Evolutionary conservation across 2,888 invertebrate species (phyloP).

Genomic region (Acronicta psi): DNA sequence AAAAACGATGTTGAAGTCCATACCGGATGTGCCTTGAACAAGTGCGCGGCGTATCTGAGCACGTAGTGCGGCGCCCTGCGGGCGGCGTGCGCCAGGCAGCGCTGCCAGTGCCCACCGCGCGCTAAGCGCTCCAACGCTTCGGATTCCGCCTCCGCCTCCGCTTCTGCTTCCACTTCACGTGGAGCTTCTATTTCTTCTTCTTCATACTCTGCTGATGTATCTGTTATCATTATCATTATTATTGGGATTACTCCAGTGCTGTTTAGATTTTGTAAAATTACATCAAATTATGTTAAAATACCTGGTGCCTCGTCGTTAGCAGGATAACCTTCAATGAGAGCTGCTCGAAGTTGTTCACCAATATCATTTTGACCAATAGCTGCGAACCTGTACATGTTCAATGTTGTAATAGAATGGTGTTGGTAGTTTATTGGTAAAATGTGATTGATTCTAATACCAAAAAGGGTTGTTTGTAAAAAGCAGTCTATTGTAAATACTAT

Average conservation of each 20-base stretch:
- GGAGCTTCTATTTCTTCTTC: slow-evolving; percentile 61
- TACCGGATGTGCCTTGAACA: slow-evolving; percentile 80
- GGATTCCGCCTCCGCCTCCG: slow-evolving; percentile 60
- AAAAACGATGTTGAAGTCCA: background rate
- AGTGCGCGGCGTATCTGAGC: slow-evolving; percentile 77
- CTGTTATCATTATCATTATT: slow-evolving; percentile 32
- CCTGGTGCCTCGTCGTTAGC: slow-evolving; percentile 72
- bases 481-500: too few relatives aligned
- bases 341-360: slow-evolving; percentile 81
- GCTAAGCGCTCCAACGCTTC: slow-evolving; percentile 79
- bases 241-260: background rate
- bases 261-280: background rate
- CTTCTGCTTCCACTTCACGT: slow-evolving; percentile 45
- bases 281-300: slow-evolving; percentile 37
- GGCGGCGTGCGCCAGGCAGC: slow-evolving; percentile 82
- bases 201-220: slow-evolving; percentile 65
- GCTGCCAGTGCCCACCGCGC: slow-evolving; percentile 83
- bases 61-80: slow-evolving; percentile 79
- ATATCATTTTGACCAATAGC: slow-evolving; percentile 84
- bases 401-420: background rate
- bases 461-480: too few relatives aligned
- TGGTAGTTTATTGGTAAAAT: too few relatives aligned
- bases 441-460: too few relatives aligned
- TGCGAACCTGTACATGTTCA: slow-evolving; percentile 70
- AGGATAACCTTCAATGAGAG: slow-evolving; percentile 73